Evolutionary conservation across 2,113 vertebrate species (phyloP).

Genomic region (Corythaeola cristata): DNA sequence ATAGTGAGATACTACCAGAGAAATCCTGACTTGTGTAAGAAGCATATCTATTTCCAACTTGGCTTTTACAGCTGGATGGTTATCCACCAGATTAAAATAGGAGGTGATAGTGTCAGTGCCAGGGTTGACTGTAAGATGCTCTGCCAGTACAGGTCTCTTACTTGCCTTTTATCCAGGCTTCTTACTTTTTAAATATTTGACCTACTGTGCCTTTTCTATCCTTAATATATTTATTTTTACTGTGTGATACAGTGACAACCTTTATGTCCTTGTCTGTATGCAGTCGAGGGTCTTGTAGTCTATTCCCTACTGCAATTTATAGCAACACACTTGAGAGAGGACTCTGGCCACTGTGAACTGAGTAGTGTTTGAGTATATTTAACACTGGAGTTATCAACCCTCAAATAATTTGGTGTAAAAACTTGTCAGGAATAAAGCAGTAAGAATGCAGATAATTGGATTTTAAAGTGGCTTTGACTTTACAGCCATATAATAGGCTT

Average conservation of each 20-base stretch:
- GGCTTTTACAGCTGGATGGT: not conserved
- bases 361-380: not conserved
- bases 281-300: not conserved
- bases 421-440: constrained; percentile 53
- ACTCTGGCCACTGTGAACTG: not conserved
- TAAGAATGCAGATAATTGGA: constrained; percentile 61
- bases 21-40: not conserved
- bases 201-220: not conserved
- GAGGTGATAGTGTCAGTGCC: not conserved
- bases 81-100: not conserved
- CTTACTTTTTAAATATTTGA: not conserved
- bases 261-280: not conserved
- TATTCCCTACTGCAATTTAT: not conserved
- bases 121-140: not conserved
- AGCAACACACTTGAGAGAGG: not conserved
- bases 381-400: constrained; percentile 13
- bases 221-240: not conserved
- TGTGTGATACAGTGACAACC: not conserved
- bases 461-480: constrained; percentile 56
- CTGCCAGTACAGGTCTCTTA: not conserved
- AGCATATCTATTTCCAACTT: not conserved
- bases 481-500: not conserved
- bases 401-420: constrained; percentile 53
- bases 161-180: not conserved
- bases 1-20: not conserved